Evolutionary conservation across 1,140 invertebrate genomes (phyloP).

Genomic region (Hesperophylax magnus): DNA sequence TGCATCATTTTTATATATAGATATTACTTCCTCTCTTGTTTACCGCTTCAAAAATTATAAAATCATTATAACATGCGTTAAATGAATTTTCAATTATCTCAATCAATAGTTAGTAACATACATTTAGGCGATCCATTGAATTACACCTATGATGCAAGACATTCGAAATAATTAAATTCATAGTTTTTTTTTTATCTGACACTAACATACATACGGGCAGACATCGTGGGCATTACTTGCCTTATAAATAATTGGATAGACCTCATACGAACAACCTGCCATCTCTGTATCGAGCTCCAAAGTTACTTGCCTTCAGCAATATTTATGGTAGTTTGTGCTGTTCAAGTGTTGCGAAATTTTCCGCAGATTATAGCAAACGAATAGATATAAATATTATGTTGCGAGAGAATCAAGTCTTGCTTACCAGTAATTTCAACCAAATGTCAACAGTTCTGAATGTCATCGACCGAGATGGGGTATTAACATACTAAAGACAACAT

Average conservation of each 20-base stretch:
- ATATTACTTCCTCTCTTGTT: too few species aligned
- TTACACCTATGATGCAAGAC: too few species aligned
- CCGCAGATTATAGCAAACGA: constrained; percentile 11
- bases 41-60: too few species aligned
- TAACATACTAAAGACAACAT: not conserved
- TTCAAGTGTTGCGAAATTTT: constrained; percentile 12
- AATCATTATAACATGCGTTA: too few species aligned
- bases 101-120: too few species aligned
- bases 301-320: constrained; percentile 1
- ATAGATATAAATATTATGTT: not conserved
- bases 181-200: too few species aligned
- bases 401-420: not conserved
- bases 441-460: constrained; percentile 21
- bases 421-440: not conserved
- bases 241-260: not conserved
- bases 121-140: too few species aligned
- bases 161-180: too few species aligned
- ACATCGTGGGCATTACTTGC: constrained; percentile 18
- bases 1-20: too few species aligned
- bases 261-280: constrained; percentile 9
- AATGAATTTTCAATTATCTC: too few species aligned
- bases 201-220: not conserved
- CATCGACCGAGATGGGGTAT: constrained; percentile 2
- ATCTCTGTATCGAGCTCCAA: not conserved
- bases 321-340: not conserved